Base-by-base conservation (phyloP, 2,888 invertebrate genomes). In the Gymnosoma rotundatum region DNA sequence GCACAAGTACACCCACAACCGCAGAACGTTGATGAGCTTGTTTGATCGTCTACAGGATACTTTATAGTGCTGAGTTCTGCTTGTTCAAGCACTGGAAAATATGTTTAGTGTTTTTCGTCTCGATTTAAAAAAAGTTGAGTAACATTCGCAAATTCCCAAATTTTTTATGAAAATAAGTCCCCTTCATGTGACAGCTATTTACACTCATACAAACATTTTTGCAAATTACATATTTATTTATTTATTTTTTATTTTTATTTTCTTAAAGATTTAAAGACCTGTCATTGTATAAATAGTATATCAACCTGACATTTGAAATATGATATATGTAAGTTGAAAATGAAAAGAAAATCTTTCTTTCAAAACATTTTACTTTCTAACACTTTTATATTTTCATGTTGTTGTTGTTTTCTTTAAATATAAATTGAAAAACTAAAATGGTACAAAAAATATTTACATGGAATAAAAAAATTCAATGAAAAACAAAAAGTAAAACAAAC, bases 251-350 rank as follows among this genome's bases (percentile, higher is more conserved):
- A 42, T 42, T 42, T 4, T 25, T 42, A 42, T 12, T 8, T 52
- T 52, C 20, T 52, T 52, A 8, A 60, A 60, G 7, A 38, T 60
- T 73, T 67, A 81, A 75, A 64, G 66, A 75, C 56, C 38, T 75
- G 75, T 70, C 63, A 75, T 63, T 75, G 48, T 12, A 48, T 1
- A 48, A 70, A 78, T 2, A 58, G 38, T 56, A 48, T 63, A 63
- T 74, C 61, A 61, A 75, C 38, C 70, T 76, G 70, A 42, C 64
- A 69, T 56, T 18, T 63, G 58, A 75, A 66, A 75, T 58, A 63
- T 63, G 75, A 58, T 58, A 21, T 54, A 56, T 63, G 16, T 32
- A 32, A 32, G 67, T 50, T 64, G 20, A n/a, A 32, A 20, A 32
- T 48, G 32, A 52, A 79, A 61, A 42, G 67, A 52, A 78, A 78